Base-by-base conservation (phyloP, 2,113 vertebrate genomes). In the Microtus montanus region DNA sequence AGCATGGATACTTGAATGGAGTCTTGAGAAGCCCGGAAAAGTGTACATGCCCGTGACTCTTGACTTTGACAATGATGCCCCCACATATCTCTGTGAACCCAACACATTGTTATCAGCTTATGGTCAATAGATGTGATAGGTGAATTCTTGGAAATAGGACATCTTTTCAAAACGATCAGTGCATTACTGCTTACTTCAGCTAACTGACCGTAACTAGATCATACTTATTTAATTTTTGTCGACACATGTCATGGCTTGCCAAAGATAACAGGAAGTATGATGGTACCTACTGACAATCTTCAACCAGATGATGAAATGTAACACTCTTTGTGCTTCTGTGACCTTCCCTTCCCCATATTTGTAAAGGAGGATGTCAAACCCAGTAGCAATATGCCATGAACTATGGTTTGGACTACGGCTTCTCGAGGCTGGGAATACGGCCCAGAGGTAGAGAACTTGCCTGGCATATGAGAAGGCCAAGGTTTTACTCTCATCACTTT, bases 211-310 rank as follows among this genome's bases (percentile, higher is more conserved):
- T 66, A 77, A 91, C 83, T 87, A 15, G 83, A 19, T 68, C n/a
- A 89, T 33, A 28, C 10, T 77, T 74, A 38, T 86, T 75, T 96
- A 66, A 74, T 49, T 96, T 82, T 89, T 91, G 13, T 61, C 70
- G 83, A 28, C 66, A 63, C 58, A 14, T 30, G 8, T 77, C 41
- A 47, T 33, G 26, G 17, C 47, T 66, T 71, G 28, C 30, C 41
- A 78, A 54, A 52, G 19, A 58, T 84, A 75, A 61, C 49, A 68
- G 38, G 77, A 87, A 93, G 64, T 52, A 22, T 10, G 6, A 33
- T 22, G 20, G 7, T 38, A 41, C 20, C 83, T 80, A 47, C 9
- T 49, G 19, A 41, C 13, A 93, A 54, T 75, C 54, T 33, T 47
- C 19, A n/a, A 54, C 26, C 30, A 30, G 61, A 38, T 12, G 49